Conservation (phyloP, 2,113 vertebrate genomes). For the Noctilio leporinus region DNA sequence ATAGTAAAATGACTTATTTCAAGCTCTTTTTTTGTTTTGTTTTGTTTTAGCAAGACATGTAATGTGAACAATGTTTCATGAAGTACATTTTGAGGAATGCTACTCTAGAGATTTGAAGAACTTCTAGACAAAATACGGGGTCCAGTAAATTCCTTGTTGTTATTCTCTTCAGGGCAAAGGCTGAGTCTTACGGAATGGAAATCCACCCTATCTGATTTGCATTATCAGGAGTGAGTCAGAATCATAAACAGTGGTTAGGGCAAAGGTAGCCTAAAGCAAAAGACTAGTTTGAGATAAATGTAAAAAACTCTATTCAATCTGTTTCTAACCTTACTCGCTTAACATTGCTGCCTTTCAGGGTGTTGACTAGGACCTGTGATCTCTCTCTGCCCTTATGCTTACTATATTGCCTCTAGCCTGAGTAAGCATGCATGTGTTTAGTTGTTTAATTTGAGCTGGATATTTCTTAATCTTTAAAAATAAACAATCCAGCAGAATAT, state of each 20-base stretch:
- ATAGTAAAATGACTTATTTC: not conserved
- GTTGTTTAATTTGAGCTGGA: not conserved
- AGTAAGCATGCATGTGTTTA: not conserved
- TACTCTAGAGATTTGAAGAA: not conserved
- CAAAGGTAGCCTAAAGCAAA: not conserved
- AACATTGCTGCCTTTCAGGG: not conserved
- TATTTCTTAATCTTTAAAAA: not conserved
- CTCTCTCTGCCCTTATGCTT: not conserved
- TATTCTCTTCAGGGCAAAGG: not conserved
- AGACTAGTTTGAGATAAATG: not conserved
- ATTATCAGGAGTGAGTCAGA: not conserved
- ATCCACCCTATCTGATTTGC: not conserved
- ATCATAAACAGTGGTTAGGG: not conserved
- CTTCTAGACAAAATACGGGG: not conserved
- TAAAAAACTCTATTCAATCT: not conserved
- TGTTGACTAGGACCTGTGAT: not conserved
- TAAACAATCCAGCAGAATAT: not conserved
- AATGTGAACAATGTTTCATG: not conserved
- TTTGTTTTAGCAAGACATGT: not conserved
- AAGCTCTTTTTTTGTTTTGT: not conserved
- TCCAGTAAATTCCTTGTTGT: not conserved
- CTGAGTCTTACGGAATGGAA: not conserved
- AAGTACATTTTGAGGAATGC: conserved; percentile 10
- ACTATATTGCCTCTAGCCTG: not conserved
- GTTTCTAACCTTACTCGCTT: not conserved